Evolutionary conservation across 2,888 invertebrate species (phyloP), one percentile per base, ranked within the genome.

Genomic region (Luperina nickerlii): DNA sequence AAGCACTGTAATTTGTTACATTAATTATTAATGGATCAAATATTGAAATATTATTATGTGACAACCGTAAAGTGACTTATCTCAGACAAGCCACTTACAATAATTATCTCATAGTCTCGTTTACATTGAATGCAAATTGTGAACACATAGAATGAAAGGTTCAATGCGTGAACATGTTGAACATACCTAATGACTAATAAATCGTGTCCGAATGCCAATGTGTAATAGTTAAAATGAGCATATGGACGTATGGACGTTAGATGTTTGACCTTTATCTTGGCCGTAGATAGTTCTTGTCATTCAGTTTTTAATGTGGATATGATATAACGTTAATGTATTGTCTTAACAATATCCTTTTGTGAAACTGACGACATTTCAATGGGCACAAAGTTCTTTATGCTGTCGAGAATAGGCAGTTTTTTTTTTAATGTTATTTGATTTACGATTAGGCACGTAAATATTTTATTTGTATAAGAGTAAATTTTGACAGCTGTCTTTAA

Each of bases 71-170:
- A 48, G 20, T 48, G 38, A 63, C 1, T 65, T 38, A 13, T n/a
- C 42, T 62, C 54, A 78, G 63, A 73, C 65, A 38, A 67, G 20
- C 13, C 13, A 92, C 92, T 65, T 72, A 51, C 51, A 78, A 62
- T n/a, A 57, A 91, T 91, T 91, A 82, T 85, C 72, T 76, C 70
- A 74, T 90, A 90, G 90, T 91, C 90, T 93, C 92, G 92, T 93
- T 93, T 92, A 90, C 88, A 83, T 83, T 83, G 62, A 78, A 94
- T 93, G 92, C 89, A 93, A 94, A 94, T 93, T 90, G 83, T 82
- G 80, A 83, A 78, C 84, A 78, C 88, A 84, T 76, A 89, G 83
- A 91, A 89, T 84, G 88, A 92, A 92, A 92, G 92, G 91, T 91
- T 86, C 89, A 86, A 90, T 89, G 87, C 90, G 87, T 89, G 89